phyloP scores from a whole-genome alignment of 2,888 invertebrate species.

The Tachina lurida region DNA sequence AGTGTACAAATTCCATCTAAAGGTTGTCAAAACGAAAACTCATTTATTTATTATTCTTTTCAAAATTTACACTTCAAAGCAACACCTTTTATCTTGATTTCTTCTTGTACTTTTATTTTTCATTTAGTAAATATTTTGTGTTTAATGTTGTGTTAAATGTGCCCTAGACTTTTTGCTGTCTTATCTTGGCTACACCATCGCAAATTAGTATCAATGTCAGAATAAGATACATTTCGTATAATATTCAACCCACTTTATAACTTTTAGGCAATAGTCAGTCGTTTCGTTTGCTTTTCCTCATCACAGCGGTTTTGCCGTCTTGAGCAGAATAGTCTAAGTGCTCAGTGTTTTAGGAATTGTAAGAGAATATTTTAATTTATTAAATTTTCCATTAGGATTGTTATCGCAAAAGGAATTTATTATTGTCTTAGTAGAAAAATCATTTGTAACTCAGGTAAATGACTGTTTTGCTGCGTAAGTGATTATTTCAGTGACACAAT shows the following conservation, averaged over 20 bases:
- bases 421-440: constrained; percentile 9
- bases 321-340: constrained; percentile 22
- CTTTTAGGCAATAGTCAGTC: constrained; percentile 5
- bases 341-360: constrained; percentile 22
- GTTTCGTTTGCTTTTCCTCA: constrained; percentile 6
- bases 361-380: constrained; percentile 30
- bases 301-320: constrained; percentile 4
- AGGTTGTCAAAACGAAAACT: not conserved
- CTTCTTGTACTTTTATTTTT: not conserved
- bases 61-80: constrained; percentile 54
- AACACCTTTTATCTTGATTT: constrained; percentile 45
- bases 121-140: not conserved
- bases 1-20: not conserved
- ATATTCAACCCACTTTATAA: not conserved
- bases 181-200: constrained; percentile 62
- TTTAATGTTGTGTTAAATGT: constrained; percentile 62
- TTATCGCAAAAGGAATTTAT: constrained; percentile 30
- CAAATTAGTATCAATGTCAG: constrained; percentile 64
- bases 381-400: constrained; percentile 28
- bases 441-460: not conserved
- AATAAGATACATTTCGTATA: constrained; percentile 24
- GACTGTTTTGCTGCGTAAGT: not conserved
- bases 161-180: constrained; percentile 6
- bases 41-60: constrained; percentile 14
- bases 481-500: not conserved